These are phyloP conservation scores for Anomalospiza imberbis DNA, from an alignment of 2,797 vertebrate genomes.

Conservation along the genomic window DNA sequence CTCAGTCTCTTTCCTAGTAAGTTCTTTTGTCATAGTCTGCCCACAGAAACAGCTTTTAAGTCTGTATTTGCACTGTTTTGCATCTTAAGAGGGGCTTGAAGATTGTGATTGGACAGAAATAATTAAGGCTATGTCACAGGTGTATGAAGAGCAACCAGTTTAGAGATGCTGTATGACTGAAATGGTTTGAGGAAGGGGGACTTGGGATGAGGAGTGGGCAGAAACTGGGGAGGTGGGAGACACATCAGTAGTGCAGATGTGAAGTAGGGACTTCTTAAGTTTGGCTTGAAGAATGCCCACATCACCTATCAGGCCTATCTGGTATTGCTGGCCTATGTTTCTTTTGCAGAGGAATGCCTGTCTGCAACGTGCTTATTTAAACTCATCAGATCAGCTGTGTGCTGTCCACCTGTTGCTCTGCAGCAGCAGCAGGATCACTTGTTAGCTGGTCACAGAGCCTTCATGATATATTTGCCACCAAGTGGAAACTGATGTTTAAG, in stretches of 20 bases:
- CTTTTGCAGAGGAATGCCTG: not conserved
- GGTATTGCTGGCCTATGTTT: not conserved
- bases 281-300: not conserved
- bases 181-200: not conserved
- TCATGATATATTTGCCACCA: not conserved
- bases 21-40: not conserved
- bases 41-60: not conserved
- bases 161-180: not conserved
- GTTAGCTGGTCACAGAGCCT: not conserved
- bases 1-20: not conserved
- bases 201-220: not conserved
- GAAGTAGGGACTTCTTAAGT: not conserved
- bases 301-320: not conserved
- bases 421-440: not conserved
- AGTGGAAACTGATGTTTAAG: not conserved
- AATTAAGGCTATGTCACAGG: not conserved
- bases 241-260: accelerated
- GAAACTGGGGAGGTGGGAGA: not conserved
- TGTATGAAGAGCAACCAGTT: not conserved
- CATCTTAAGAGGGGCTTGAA: not conserved
- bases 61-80: not conserved
- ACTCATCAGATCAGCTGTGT: not conserved
- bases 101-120: not conserved
- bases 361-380: not conserved
- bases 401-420: not conserved